phyloP scores from a whole-genome alignment of 1,140 invertebrate genomes.

The Drosophila mayri region DNA sequence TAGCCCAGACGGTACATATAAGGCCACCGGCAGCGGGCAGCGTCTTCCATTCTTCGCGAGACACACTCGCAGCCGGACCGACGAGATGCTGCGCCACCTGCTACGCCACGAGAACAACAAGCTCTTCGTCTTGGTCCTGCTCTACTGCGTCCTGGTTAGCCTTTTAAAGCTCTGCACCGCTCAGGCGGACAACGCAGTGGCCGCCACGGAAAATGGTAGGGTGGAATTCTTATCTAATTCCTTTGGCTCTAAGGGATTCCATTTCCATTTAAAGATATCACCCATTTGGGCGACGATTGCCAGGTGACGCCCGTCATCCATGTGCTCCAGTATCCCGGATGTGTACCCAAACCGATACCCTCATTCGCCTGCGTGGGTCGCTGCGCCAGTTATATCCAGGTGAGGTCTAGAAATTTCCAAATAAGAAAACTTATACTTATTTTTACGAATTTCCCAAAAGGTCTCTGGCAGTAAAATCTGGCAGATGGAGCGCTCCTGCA shows the following conservation, averaged over 20 bases:
- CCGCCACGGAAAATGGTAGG: constrained; percentile 66
- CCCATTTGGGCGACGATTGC: constrained; percentile 90
- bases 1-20: constrained; percentile 51
- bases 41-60: constrained; percentile 59
- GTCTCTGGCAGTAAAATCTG: constrained; percentile 98
- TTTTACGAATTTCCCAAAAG: constrained; percentile 85
- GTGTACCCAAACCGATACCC: constrained; percentile 96
- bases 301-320: constrained; percentile 96
- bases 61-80: constrained; percentile 36
- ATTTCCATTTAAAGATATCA: constrained; percentile 64
- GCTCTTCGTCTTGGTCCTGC: constrained; percentile 63
- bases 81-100: constrained; percentile 67
- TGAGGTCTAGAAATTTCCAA: constrained; percentile 72
- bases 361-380: constrained; percentile 96
- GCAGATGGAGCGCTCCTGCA: constrained; percentile 97
- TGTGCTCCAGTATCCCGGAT: constrained; percentile 95
- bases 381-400: constrained; percentile 96
- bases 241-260: background rate
- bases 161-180: constrained; percentile 70
- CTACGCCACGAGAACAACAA: constrained; percentile 65
- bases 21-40: constrained; percentile 16
- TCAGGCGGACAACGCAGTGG: constrained; percentile 56
- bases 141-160: constrained; percentile 72
- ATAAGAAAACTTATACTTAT: background rate
- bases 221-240: background rate